These are phyloP conservation scores for Zygogramma bicolorata DNA, from an alignment of 2,888 invertebrate genomes.

Conservation along the genomic window DNA sequence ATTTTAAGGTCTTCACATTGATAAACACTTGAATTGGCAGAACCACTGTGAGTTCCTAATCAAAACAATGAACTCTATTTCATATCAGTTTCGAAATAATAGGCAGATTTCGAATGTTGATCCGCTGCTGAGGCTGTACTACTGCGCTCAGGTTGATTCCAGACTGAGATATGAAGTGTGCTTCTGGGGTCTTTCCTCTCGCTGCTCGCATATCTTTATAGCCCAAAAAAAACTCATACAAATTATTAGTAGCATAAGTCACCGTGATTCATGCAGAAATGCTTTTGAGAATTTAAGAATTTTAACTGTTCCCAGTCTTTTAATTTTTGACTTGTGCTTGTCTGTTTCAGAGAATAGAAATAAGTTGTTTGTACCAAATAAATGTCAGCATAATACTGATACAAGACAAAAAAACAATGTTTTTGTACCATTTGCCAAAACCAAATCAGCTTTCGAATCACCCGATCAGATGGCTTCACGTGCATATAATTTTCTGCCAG, in stretches of 20 bases:
- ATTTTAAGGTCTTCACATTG: too few relatives aligned
- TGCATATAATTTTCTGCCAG: neutral
- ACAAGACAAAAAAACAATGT: slow-evolving; percentile 4
- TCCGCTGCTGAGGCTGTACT: slow-evolving; percentile 2
- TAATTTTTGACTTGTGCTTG: neutral
- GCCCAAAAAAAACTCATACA: neutral
- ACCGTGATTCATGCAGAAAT: neutral
- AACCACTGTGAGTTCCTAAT: neutral
- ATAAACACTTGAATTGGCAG: neutral
- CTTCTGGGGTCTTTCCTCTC: neutral
- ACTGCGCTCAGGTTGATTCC: slow-evolving; percentile 12
- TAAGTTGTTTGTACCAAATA: too few relatives aligned
- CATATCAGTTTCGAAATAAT: neutral
- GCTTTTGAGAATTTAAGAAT: neutral
- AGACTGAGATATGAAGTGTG: too few relatives aligned
- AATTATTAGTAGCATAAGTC: too few relatives aligned
- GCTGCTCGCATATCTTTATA: neutral
- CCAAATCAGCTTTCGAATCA: neutral
- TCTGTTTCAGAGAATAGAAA: neutral
- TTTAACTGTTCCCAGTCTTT: neutral
- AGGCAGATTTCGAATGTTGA: neutral
- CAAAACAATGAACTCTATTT: neutral
- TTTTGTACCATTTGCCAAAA: too few relatives aligned
- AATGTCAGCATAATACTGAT: neutral
- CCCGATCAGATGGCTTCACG: too few relatives aligned